Conservation (phyloP, 2,113 vertebrate species). For the Atlantisia rogersi region DNA sequence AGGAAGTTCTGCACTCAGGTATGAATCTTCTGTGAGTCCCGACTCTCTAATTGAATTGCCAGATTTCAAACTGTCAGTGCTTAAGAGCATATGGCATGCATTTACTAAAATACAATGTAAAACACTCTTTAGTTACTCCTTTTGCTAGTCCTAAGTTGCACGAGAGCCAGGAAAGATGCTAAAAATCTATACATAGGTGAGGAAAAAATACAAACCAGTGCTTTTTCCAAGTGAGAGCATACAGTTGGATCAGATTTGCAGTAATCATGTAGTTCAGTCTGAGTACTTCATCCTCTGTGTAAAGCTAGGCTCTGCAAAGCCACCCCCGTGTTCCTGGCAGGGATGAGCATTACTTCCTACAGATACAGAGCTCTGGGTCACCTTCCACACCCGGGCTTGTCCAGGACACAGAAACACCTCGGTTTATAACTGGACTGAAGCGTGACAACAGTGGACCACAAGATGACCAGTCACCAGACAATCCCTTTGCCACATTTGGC, state of each 20-base stretch:
- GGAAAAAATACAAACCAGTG: not conserved
- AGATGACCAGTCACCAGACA: not conserved
- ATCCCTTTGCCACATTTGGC: not conserved
- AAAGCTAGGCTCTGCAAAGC: not conserved
- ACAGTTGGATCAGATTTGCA: not conserved
- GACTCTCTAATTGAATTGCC: slow-evolving; percentile 11
- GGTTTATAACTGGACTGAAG: not conserved
- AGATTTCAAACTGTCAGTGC: slow-evolving; percentile 7
- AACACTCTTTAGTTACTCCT: slow-evolving; percentile 14
- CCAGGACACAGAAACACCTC: not conserved
- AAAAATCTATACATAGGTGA: not conserved
- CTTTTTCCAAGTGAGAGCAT: not conserved
- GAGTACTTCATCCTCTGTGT: not conserved
- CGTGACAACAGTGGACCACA: not conserved
- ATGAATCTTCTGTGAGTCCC: slow-evolving; percentile 16
- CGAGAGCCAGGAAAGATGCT: not conserved
- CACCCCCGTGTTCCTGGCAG: not conserved
- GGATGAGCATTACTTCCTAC: not conserved
- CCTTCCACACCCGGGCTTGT: not conserved
- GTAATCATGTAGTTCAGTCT: not conserved
- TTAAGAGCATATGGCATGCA: slow-evolving; percentile 4
- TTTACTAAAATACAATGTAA: slow-evolving; percentile 54
- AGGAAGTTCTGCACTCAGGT: slow-evolving; percentile 68
- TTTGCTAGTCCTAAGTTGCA: slow-evolving; percentile 51
- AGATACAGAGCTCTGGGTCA: not conserved